A percentile compares a stretch with the other conserved stretches of the same genome.
Conservation (phyloP, 2,888 invertebrate species). For the Chrysolina haemoptera region DNA sequence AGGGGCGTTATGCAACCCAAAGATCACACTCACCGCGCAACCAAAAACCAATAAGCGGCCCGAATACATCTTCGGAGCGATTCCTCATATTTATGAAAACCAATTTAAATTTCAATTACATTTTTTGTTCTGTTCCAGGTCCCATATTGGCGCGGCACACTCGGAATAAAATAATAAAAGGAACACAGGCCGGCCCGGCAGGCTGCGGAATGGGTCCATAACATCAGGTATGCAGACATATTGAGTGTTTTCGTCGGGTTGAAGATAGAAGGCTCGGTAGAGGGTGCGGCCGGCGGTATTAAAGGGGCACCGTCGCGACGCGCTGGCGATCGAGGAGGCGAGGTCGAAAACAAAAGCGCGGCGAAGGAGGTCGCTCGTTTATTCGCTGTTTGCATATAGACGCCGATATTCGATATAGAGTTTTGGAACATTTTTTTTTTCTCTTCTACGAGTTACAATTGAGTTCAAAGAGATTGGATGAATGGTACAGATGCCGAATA, state of each 20-base stretch:
- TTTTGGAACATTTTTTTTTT: too few relatives aligned
- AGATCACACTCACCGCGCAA: neutral
- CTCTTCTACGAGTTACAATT: too few relatives aligned
- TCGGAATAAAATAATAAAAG: slow-evolving; percentile 47
- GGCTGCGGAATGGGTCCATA: slow-evolving; percentile 43
- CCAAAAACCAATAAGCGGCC: slow-evolving; percentile 8
- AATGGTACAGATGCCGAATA: too few relatives aligned
- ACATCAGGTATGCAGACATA: slow-evolving; percentile 54
- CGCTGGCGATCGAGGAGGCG: slow-evolving; percentile 32
- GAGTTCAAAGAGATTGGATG: too few relatives aligned
- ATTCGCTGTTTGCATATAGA: neutral
- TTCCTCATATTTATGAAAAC: slow-evolving; percentile 26
- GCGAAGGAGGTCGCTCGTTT: neutral
- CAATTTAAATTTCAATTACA: slow-evolving; percentile 47
- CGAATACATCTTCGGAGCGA: slow-evolving; percentile 15
- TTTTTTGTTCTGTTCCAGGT: slow-evolving; percentile 43
- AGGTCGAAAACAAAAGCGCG: slow-evolving; percentile 32
- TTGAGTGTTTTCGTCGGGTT: slow-evolving; percentile 48
- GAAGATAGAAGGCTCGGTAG: slow-evolving; percentile 53
- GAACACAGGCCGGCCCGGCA: slow-evolving; percentile 40
- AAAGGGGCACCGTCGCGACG: slow-evolving; percentile 38
- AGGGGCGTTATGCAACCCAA: neutral
- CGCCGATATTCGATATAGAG: too few relatives aligned
- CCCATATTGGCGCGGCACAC: slow-evolving; percentile 39
- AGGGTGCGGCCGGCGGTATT: slow-evolving; percentile 49